Percentiles rank a stretch among this genome's conserved stretches.
Evolutionary conservation across 2,797 vertebrate genomes (phyloP).

Genomic region (Acridotheres tristis): DNA sequence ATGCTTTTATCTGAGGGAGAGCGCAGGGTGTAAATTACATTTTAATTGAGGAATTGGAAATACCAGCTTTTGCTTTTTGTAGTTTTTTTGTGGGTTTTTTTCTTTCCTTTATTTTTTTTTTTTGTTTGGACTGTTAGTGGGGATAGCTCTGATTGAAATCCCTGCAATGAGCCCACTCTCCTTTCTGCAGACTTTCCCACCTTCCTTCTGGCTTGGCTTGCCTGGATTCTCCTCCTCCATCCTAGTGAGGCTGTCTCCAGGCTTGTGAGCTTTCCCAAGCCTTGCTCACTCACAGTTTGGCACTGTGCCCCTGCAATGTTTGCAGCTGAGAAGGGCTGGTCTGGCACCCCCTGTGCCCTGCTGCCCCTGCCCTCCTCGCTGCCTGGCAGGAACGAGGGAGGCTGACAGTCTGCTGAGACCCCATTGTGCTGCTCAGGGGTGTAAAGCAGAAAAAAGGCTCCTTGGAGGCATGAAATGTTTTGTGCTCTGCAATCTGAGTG

Average conservation of each 20-base stretch:
- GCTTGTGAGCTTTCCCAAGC: neutral
- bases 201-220: neutral
- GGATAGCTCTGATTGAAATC: neutral
- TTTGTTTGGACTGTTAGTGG: neutral
- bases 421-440: rapidly evolving
- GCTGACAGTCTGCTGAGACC: neutral
- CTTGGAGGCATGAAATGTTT: neutral
- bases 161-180: neutral
- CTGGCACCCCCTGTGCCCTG: neutral
- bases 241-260: neutral
- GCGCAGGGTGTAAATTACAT: slow-evolving; percentile 53
- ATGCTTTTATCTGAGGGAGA: slow-evolving; percentile 26
- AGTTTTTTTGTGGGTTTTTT: neutral
- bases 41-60: slow-evolving; percentile 55
- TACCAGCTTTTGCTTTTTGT: neutral
- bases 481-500: neutral
- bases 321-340: neutral
- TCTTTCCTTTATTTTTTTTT: neutral
- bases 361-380: neutral
- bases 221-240: neutral
- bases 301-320: neutral
- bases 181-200: neutral
- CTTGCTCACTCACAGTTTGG: neutral
- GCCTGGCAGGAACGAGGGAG: neutral
- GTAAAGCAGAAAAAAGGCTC: neutral